Conservation (phyloP, 2,888 invertebrate species). For the Steromphala cineraria region DNA sequence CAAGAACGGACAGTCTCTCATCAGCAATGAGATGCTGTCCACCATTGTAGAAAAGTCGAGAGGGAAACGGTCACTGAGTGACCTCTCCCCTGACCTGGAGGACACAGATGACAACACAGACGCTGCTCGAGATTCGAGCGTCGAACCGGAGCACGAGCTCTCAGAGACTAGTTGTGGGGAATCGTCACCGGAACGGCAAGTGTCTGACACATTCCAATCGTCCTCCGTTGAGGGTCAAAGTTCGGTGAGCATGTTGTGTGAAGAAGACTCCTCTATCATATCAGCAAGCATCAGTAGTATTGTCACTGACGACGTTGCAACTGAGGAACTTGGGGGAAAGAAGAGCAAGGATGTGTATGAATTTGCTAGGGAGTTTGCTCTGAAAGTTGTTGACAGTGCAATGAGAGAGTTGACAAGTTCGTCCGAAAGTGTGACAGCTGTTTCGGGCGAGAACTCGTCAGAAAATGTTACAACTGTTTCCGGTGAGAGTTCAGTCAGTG, state of each 20-base stretch:
- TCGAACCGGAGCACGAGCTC: not conserved
- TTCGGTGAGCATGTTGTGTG: not conserved
- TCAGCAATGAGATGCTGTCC: slow-evolving; percentile 9
- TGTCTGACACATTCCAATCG: not conserved
- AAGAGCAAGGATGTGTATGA: not conserved
- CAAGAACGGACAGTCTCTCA: slow-evolving; percentile 34
- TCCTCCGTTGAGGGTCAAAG: not conserved
- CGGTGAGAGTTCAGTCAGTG: not conserved
- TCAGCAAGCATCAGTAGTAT: not conserved
- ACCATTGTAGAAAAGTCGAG: slow-evolving; percentile 13
- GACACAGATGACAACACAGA: not conserved
- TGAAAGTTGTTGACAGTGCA: slow-evolving; percentile 9
- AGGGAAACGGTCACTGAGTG: not conserved
- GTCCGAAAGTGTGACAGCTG: not conserved
- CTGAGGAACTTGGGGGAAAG: not conserved
- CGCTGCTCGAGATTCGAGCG: not conserved
- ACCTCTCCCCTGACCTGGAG: not conserved
- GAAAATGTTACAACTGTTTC: not conserved
- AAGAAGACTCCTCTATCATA: not conserved
- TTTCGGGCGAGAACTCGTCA: not conserved
- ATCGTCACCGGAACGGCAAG: not conserved
- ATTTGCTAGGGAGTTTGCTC: not conserved
- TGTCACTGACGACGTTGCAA: not conserved
- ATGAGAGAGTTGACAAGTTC: not conserved
- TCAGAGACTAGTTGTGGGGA: not conserved